Conservation (phyloP, 2,888 invertebrate genomes). For the Cosmia pyralina region DNA sequence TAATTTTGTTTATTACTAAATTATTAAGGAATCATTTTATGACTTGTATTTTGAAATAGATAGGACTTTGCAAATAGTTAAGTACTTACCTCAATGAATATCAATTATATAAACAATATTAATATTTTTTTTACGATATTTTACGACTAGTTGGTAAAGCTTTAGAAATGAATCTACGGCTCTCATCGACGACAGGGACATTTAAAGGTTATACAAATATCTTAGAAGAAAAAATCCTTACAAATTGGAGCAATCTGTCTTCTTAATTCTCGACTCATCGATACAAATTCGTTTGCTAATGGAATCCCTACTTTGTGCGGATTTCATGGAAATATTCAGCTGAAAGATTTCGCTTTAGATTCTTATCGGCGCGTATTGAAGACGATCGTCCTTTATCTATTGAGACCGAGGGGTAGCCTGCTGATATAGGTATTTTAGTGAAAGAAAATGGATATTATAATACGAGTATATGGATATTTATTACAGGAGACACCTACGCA, state of each 20-base stretch:
- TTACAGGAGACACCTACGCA: too few relatives aligned
- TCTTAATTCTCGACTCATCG: slow-evolving; percentile 50
- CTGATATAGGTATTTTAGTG: slow-evolving; percentile 21
- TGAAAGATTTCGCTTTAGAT: slow-evolving; percentile 70
- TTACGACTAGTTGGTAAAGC: neutral
- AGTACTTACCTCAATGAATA: neutral
- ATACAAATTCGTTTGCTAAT: slow-evolving; percentile 58
- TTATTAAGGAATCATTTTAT: neutral
- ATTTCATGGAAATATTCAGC: slow-evolving; percentile 65
- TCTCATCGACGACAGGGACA: neutral
- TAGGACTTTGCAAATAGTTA: neutral
- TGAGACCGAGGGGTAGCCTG: slow-evolving; percentile 34
- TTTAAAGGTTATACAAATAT: slow-evolving; percentile 22
- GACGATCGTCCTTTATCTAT: slow-evolving; percentile 56
- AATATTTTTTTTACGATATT: neutral
- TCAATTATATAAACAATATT: neutral
- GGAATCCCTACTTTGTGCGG: slow-evolving; percentile 51
- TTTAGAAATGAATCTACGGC: neutral
- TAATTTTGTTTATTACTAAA: slow-evolving; percentile 11
- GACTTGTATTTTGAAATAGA: neutral
- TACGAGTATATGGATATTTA: too few relatives aligned
- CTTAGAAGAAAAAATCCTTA: slow-evolving; percentile 29
- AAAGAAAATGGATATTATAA: slow-evolving; percentile 8
- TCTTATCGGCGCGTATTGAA: slow-evolving; percentile 58
- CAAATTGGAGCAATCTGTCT: slow-evolving; percentile 48